Conservation (phyloP, 2,113 vertebrate genomes). For the Corynorhinus townsendii region DNA sequence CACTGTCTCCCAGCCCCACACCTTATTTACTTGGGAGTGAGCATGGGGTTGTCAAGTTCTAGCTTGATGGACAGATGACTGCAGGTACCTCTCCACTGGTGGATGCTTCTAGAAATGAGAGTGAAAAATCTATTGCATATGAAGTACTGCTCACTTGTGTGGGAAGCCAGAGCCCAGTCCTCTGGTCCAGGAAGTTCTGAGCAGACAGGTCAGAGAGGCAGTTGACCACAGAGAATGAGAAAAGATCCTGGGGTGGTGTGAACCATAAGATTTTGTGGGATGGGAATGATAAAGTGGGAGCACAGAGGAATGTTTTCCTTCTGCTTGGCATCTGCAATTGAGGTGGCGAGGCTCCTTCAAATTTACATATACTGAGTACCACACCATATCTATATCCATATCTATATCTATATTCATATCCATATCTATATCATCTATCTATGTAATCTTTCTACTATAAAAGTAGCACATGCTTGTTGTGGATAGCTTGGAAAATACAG, state of each 20-base stretch:
- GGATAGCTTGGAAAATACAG: neutral
- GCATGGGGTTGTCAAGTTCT: neutral
- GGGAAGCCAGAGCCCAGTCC: neutral
- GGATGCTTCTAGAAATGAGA: neutral
- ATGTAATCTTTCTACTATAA: neutral
- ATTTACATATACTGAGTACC: neutral
- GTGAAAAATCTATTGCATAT: accelerated
- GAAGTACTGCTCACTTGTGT: too few species aligned
- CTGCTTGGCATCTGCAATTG: neutral
- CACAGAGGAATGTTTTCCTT: neutral
- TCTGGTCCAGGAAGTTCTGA: neutral
- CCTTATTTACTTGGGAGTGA: neutral
- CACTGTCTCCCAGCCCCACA: accelerated
- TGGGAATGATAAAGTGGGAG: neutral
- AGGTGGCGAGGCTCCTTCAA: neutral
- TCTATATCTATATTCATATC: neutral
- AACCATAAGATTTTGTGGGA: neutral
- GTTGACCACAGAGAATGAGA: neutral
- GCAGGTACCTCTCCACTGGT: neutral
- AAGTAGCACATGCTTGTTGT: neutral
- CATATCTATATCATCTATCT: neutral
- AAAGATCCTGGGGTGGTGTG: too few species aligned
- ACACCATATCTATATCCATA: neutral
- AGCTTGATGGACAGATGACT: neutral
- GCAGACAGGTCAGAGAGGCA: neutral